phyloP scores from a whole-genome alignment of 2,113 vertebrate genomes.

The Zosterops pallidus region DNA sequence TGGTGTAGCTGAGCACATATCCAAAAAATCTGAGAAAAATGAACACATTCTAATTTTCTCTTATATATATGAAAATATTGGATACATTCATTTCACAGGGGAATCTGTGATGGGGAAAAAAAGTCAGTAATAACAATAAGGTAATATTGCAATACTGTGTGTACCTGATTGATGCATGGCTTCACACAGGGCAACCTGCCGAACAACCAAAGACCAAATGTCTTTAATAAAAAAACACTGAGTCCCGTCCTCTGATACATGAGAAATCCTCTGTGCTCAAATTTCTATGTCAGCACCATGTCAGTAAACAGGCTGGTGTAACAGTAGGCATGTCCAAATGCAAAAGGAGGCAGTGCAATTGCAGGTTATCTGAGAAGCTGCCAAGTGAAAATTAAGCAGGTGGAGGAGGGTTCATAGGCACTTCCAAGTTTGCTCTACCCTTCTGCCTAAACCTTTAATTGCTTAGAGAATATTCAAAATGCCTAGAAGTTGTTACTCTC shows the following conservation, averaged over 20 bases:
- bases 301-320: neutral
- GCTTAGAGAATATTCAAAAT: neutral
- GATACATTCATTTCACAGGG: neutral
- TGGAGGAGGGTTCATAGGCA: neutral
- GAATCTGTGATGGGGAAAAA: neutral
- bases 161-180: neutral
- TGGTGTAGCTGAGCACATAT: rapidly evolving
- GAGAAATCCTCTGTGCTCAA: neutral
- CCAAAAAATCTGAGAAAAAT: neutral
- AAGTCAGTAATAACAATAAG: neutral
- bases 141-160: neutral
- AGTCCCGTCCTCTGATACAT: neutral
- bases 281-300: neutral
- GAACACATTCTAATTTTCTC: neutral
- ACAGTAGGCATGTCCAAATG: neutral
- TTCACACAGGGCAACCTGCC: no score
- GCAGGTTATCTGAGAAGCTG: neutral
- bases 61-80: neutral
- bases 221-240: neutral
- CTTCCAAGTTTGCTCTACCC: neutral
- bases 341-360: neutral
- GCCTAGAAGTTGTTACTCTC: neutral
- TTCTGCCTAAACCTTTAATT: neutral
- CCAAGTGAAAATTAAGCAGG: neutral
- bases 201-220: neutral